Evolutionary conservation across 1,140 invertebrate genomes (phyloP).

Genomic region (Drosophila pectinifera): DNA sequence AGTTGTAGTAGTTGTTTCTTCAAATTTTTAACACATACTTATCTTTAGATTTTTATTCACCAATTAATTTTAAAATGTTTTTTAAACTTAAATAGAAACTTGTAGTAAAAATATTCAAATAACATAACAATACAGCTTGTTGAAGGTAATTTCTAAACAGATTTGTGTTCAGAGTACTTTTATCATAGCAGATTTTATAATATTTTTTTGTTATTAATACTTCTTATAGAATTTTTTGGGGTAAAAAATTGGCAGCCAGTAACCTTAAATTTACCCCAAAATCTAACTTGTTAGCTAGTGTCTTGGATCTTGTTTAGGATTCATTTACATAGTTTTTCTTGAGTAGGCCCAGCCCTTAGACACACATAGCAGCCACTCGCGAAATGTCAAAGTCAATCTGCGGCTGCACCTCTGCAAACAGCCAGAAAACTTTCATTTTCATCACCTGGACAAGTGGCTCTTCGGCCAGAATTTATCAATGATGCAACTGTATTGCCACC

Average conservation of each 20-base stretch:
- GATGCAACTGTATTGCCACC: constrained; percentile 46
- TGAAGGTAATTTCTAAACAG: no score
- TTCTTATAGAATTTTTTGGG: background rate
- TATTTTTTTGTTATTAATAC: no score
- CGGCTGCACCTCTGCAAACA: constrained; percentile 48
- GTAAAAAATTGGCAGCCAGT: background rate
- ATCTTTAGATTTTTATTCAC: no score
- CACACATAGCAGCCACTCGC: constrained; percentile 62
- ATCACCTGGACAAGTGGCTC: constrained; percentile 8
- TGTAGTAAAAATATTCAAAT: no score
- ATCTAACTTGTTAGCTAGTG: background rate
- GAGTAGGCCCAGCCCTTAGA: constrained; percentile 37
- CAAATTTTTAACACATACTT: no score
- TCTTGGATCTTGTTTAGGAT: background rate
- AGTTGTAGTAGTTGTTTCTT: background rate
- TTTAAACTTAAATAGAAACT: no score
- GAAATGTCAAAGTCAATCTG: constrained; percentile 52
- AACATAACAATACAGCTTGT: no score
- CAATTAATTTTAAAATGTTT: background rate
- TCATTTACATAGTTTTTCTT: background rate
- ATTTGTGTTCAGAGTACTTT: no score
- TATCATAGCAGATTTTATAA: no score
- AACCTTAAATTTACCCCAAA: background rate
- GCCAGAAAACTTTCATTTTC: constrained; percentile 72
- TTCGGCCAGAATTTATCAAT: constrained; percentile 57